Conservation (phyloP, 2,113 vertebrate genomes). For the Psittacus erithacus region DNA sequence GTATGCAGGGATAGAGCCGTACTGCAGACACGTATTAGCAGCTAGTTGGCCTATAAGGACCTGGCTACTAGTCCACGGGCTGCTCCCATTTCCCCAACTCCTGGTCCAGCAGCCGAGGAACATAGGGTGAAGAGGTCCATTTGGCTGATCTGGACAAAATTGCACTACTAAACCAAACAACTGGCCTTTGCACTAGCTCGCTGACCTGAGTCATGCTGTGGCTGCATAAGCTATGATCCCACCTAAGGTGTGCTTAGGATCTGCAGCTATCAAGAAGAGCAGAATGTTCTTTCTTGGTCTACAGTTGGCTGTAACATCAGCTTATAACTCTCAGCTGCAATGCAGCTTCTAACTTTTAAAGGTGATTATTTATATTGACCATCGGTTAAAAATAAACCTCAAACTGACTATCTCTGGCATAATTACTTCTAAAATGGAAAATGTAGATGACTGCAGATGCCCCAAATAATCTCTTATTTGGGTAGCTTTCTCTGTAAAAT, state of each 20-base stretch:
- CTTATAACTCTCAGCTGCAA: neutral
- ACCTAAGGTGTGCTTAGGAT: neutral
- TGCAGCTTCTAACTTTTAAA: neutral
- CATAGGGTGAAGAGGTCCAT: neutral
- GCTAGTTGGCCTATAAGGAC: neutral
- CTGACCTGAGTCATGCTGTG: neutral
- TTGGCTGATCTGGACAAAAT: neutral
- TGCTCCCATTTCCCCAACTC: neutral
- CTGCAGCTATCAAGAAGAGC: neutral
- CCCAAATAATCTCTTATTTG: neutral
- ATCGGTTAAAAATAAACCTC: neutral
- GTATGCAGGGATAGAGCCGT: rapidly evolving
- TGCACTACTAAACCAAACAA: neutral
- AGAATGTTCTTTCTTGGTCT: neutral
- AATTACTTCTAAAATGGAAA: neutral
- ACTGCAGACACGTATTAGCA: rapidly evolving
- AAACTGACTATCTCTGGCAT: neutral
- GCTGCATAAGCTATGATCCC: rapidly evolving
- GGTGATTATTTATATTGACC: neutral
- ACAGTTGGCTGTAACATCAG: neutral
- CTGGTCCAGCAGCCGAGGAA: neutral
- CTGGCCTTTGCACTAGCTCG: rapidly evolving
- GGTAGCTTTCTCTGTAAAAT: neutral
- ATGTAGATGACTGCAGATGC: neutral
- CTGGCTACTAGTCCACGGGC: neutral